These are phyloP conservation scores for Sebastes schlegelii DNA, from an alignment of 2,113 vertebrate genomes.

Conservation along the genomic window DNA sequence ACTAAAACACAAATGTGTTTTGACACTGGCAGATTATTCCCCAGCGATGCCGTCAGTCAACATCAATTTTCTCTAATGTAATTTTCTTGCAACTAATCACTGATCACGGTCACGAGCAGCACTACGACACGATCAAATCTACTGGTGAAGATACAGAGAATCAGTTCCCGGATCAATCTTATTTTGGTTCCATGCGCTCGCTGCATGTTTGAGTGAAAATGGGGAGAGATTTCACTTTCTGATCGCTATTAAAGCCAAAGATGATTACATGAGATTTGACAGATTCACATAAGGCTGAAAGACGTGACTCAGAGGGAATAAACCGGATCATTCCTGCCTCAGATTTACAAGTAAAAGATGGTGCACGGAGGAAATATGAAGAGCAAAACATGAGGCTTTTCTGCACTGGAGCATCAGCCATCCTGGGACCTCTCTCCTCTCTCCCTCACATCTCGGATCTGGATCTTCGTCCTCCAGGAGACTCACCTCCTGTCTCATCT, in stretches of 20 bases:
- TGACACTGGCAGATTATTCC: slow-evolving; percentile 41
- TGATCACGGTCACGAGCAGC: slow-evolving; percentile 7
- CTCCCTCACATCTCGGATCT: neutral
- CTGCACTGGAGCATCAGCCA: neutral
- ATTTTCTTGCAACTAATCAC: slow-evolving; percentile 7
- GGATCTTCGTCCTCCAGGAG: neutral
- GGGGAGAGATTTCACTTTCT: slow-evolving; percentile 32
- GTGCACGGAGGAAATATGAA: neutral
- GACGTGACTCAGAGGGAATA: slow-evolving; percentile 4
- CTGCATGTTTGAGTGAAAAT: slow-evolving; percentile 29
- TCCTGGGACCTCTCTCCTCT: neutral
- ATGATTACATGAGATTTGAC: slow-evolving; percentile 35
- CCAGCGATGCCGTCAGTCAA: slow-evolving; percentile 41
- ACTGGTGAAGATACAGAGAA: neutral
- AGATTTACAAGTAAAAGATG: neutral
- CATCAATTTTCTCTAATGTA: slow-evolving; percentile 29
- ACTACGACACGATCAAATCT: neutral
- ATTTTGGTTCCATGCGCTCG: neutral
- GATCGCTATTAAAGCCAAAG: slow-evolving; percentile 18
- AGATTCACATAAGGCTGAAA: slow-evolving; percentile 2
- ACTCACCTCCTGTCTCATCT: neutral
- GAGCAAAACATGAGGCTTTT: slow-evolving; percentile 1
- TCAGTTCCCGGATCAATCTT: slow-evolving; percentile 20
- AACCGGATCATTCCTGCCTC: slow-evolving; percentile 5
- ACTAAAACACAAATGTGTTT: slow-evolving; percentile 41